Conservation (phyloP, 2,888 invertebrate species). For the Meganola albula region DNA sequence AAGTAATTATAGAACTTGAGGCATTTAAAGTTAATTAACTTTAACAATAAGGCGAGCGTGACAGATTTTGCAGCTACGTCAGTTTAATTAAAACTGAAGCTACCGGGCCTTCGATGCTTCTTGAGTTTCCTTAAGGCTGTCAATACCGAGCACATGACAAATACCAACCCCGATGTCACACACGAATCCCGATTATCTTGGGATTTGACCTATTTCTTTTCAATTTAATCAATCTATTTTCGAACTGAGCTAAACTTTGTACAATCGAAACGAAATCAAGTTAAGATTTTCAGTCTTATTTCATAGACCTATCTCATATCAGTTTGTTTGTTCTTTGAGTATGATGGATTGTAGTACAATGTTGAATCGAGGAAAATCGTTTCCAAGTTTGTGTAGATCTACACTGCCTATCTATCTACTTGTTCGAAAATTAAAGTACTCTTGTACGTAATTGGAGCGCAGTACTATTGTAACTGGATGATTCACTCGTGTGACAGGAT, state of each 20-base stretch:
- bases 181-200: slow-evolving; percentile 23
- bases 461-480: no score
- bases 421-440: no score
- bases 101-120: slow-evolving; percentile 30
- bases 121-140: slow-evolving; percentile 30
- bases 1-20: slow-evolving; percentile 4
- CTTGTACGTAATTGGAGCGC: no score
- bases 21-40: slow-evolving; percentile 17
- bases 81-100: slow-evolving; percentile 51
- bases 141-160: slow-evolving; percentile 14
- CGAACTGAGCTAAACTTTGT: slow-evolving; percentile 4
- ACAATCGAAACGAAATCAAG: no score
- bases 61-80: slow-evolving; percentile 25
- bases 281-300: no score
- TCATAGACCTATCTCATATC: no score
- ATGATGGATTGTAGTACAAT: no score
- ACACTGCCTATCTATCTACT: no score
- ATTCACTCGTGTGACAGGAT: no score
- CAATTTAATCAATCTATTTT: slow-evolving; percentile 13
- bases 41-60: slow-evolving; percentile 19
- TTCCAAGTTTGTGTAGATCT: no score
- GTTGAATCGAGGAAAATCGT: no score
- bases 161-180: slow-evolving; percentile 20
- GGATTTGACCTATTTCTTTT: slow-evolving; percentile 18
- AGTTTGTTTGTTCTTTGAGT: no score